Evolutionary conservation across 2,888 invertebrate genomes (phyloP), one percentile per base, ranked within the genome.

Genomic region (Melieria crassipennis): DNA sequence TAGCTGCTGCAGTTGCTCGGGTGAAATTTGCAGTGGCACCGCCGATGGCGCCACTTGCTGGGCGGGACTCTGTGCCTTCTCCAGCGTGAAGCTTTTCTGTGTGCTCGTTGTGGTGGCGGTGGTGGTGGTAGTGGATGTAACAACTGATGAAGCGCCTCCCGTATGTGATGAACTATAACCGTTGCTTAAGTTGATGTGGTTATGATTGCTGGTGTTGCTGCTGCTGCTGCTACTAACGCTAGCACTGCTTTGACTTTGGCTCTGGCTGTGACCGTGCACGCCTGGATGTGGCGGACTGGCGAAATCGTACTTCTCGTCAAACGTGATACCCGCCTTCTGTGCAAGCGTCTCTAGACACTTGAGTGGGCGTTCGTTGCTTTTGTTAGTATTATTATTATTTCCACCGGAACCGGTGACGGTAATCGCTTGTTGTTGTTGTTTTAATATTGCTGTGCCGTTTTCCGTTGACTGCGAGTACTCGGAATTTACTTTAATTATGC

Each of bases 221-320:
- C 42, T 67, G 13, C 16, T 50, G 62, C 42, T 58, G 66, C 11
- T 16, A 9, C 16, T 30, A 30, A 30, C 30, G 30, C 30, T 58
- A 16, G 10, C 58, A 60, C 4, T 56, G 63, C 13, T 74, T 75
- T 13, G 47, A 11, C 56, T 71, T 30, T 30, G 11, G 30, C 42
- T 72, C 16, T 48, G 71, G 74, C 43, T 75, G 66, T 56, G 69
- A 60, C 43, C 71, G 57, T 65, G 66, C 4, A 61, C 63, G 60
- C 78, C 79, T 46, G 82, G 76, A 79, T 80, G 79, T 50, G 82
- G 80, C 58, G 83, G 79, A 91, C 84, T 70, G 89, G 91, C 91
- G 73, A 91, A 91, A 84, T 92, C 92, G 88, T 92, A 92, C 85
- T 92, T 92, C 83, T 92, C 92, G 82, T 92, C 92, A 80, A 92